These are phyloP conservation scores for Drosophila biarmipes DNA, from an alignment of 1,140 invertebrate species.

Conservation along the genomic window DNA sequence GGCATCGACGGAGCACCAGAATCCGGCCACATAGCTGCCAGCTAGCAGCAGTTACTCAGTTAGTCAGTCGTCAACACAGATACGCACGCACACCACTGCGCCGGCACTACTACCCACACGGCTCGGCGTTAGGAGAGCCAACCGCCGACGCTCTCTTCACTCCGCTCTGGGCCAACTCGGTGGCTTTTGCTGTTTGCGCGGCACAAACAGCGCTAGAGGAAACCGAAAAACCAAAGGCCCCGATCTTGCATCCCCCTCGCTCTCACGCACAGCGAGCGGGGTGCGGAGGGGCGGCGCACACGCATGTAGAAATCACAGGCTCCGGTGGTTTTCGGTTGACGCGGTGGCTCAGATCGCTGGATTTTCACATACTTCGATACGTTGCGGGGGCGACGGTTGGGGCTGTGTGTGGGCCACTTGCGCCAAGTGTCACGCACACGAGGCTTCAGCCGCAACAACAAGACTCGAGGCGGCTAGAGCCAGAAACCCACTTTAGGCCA, in stretches of 20 bases:
- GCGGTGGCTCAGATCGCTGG: conserved; percentile 39
- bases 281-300: conserved; percentile 2
- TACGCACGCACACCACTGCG: conserved; percentile 14
- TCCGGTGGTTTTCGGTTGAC: conserved; percentile 43
- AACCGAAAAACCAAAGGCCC: conserved; percentile 32
- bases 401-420: conserved; percentile 73
- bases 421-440: conserved; percentile 74
- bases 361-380: conserved; percentile 55
- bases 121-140: conserved; percentile 55
- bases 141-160: conserved; percentile 15
- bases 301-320: conserved; percentile 61
- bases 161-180: conserved; percentile 31
- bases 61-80: conserved; percentile 76
- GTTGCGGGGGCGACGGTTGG: conserved; percentile 64
- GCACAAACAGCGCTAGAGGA: conserved; percentile 52
- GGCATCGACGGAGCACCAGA: conserved; percentile 59
- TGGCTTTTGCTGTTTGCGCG: conserved; percentile 35
- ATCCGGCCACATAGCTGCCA: conserved; percentile 69
- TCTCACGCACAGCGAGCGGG: conserved; percentile 4
- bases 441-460: conserved; percentile 23
- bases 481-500: conserved; percentile 66
- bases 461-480: conserved; percentile 9
- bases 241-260: conserved; percentile 15
- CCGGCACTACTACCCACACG: conserved; percentile 11
- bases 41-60: conserved; percentile 70